Base-by-base conservation (phyloP, 2,797 vertebrate genomes). In the Arnoldichthys spilopterus region DNA sequence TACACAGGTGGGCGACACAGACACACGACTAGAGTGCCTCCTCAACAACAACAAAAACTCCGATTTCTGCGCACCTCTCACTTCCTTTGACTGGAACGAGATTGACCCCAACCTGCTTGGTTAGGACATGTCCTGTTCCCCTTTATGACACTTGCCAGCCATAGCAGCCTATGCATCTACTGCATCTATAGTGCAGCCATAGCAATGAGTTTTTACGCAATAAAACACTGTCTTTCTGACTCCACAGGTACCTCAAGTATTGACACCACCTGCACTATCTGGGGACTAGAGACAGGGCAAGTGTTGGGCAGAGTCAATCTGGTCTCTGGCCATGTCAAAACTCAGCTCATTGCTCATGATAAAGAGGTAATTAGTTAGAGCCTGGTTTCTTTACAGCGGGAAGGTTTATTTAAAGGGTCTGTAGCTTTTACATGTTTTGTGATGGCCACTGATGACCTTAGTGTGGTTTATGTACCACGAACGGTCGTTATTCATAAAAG, bases 1-100 rank as follows among this genome's bases (percentile, higher is more conserved):
- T 84, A 94, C 78, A 11, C 13, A 0, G 18, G 26, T 12, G 24
- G 9, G 34, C 18, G 98, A 99, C 89, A 98, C 98, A 6, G 98
- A 99, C 88, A 99, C 98, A 0, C 94, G 98, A 2, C 95, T 99
- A 22, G 98, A 99, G 82, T 99, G 98, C 91, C 94, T 99, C 86
- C 92, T 99, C 82, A 99, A 99, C 85, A 99, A 99, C 88, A 99
- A 99, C 90, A 99, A 99, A 92, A 99, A 99, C 91, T 99, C 97
- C 0, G 97, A 99, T 87, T 99, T 99, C 94, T 99, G 98, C 68
- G 98, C 98, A 63, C 98, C 98, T 0, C 92, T 99, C 82, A 99
- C 98, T 15, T 99, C 98, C 4, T 99, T 99, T 83, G 97, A 99
- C 91, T 99, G 98, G 98, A 99, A 99, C 61, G 97, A 99, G 89